Evolutionary conservation across 2,888 invertebrate species (phyloP), one percentile per base, ranked within the genome.

Genomic region (Aleiodes testaceus): DNA sequence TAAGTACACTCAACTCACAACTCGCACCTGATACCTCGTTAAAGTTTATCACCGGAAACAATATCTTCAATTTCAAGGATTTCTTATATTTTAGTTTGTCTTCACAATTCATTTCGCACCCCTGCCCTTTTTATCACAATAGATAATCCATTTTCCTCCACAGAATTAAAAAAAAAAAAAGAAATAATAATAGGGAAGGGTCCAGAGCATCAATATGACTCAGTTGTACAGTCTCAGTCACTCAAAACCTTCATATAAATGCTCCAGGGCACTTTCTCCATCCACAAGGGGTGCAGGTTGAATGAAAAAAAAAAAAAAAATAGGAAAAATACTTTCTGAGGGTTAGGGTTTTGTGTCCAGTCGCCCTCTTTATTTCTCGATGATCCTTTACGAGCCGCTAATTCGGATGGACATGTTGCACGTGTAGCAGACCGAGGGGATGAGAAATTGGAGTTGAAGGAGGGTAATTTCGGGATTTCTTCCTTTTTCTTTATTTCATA

Each of bases 371-470:
- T 47, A 47, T 53, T 20, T 20, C 47, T 61, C 30, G 14, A 47
- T 49, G 44, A 44, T 67, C 45, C 44, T 47, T 50, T 59, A 16
- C 61, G 52, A 66, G 55, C 26, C 70, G 73, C 76, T 78, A 76
- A 78, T 78, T 78, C 76, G 73, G 72, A 78, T 77, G 73, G 76
- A 72, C 74, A 76, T 59, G 75, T 72, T 71, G 72, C 76, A 78
- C 77, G 77, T 78, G 78, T 76, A 75, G 74, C 74, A 74, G 67
- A 70, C 69, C 72, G 69, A 73, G 44, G 65, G 55, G 67, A 69
- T 73, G 71, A 68, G 71, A 72, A 69, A 52, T 12, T 55, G 72
- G 68, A 42, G 67, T 65, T 65, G 69, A 53, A 26, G 72, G 70
- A 49, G 69, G 63, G 64, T 18, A 74, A 74, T 72, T 59, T 72